These are phyloP conservation scores for Arctocebus calabarensis DNA, from an alignment of 2,797 vertebrate genomes.

Conservation along the genomic window DNA sequence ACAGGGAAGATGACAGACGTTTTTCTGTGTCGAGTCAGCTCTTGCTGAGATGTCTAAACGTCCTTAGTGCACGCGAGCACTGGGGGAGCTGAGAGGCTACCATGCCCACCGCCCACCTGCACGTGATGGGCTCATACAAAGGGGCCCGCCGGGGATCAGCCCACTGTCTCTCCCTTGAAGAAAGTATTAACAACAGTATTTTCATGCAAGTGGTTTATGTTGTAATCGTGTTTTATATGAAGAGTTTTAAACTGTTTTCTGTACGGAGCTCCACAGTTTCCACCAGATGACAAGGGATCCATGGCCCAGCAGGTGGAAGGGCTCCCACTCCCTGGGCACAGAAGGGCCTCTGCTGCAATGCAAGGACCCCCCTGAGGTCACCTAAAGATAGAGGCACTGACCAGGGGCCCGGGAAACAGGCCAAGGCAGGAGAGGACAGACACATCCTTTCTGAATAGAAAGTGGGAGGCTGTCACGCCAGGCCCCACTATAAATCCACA, in stretches of 20 bases:
- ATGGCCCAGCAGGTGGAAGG: too few relatives aligned
- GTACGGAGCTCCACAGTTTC: accelerated
- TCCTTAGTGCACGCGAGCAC: background rate
- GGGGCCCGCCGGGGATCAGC: too few relatives aligned
- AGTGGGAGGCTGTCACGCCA: accelerated
- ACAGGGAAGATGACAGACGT: accelerated
- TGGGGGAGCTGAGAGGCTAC: background rate
- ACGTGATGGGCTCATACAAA: accelerated
- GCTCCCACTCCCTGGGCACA: background rate
- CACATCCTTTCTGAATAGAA: background rate
- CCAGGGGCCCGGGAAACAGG: background rate
- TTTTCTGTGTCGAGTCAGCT: background rate
- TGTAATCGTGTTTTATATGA: background rate
- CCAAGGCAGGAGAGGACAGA: background rate
- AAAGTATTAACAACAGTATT: too few relatives aligned
- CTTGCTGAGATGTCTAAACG: background rate
- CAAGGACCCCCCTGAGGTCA: background rate
- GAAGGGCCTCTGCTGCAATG: background rate
- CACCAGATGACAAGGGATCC: background rate
- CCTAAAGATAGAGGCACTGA: background rate
- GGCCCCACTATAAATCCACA: too few relatives aligned
- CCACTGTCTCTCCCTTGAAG: background rate
- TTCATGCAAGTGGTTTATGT: background rate
- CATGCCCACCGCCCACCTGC: accelerated
- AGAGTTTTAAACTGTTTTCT: background rate